Evolutionary conservation across 2,888 invertebrate genomes (phyloP).

Genomic region (Patella pellucida): DNA sequence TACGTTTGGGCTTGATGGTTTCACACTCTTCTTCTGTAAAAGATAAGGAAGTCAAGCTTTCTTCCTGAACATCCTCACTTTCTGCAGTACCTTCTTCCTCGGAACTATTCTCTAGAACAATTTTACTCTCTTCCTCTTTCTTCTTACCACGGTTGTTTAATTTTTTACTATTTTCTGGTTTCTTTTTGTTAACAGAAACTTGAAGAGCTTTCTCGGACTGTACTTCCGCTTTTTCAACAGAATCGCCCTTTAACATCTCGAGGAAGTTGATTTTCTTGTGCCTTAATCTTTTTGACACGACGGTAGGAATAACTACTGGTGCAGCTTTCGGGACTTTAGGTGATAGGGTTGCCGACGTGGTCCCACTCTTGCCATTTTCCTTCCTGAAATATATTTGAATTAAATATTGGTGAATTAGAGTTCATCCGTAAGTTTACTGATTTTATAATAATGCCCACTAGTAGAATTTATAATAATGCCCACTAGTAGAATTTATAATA

Average conservation of each 20-base stretch:
- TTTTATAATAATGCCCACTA: too few relatives aligned
- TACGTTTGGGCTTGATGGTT: constrained; percentile 15
- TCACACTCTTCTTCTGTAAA: constrained; percentile 20
- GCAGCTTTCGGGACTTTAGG: neutral
- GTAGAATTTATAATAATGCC: too few relatives aligned
- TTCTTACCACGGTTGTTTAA: neutral
- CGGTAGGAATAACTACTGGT: neutral
- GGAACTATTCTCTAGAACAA: constrained; percentile 20
- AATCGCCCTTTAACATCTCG: constrained; percentile 61
- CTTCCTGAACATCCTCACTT: constrained; percentile 20
- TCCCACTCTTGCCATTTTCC: neutral
- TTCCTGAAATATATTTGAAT: neutral
- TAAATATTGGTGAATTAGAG: too few relatives aligned
- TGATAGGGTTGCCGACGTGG: neutral
- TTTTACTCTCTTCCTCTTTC: neutral
- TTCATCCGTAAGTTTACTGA: too few relatives aligned
- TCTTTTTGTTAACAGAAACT: neutral
- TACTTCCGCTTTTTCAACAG: constrained; percentile 31
- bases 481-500: too few relatives aligned
- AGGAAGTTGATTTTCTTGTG: constrained; percentile 67
- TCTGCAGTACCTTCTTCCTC: constrained; percentile 28
- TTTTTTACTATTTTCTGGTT: neutral
- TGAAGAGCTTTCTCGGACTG: constrained; percentile 15
- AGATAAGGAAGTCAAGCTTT: constrained; percentile 6
- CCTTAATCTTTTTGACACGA: constrained; percentile 43